Conservation (phyloP, 2,797 vertebrate species). For the Peromyscus nudipes region DNA sequence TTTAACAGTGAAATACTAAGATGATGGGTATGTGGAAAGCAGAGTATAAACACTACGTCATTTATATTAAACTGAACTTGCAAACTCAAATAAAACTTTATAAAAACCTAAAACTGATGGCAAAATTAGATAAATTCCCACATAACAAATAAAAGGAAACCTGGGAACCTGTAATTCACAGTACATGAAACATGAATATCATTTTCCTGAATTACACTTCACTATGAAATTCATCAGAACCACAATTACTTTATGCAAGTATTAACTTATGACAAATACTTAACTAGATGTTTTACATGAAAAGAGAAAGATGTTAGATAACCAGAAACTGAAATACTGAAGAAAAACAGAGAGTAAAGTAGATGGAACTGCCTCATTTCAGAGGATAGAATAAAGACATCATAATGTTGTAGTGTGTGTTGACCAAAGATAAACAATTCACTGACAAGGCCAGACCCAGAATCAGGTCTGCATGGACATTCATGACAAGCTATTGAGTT, state of each 20-base stretch:
- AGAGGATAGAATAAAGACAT: background rate
- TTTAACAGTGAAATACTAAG: background rate
- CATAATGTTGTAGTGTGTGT: background rate
- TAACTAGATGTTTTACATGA: background rate
- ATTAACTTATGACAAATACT: background rate
- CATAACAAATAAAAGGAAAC: background rate
- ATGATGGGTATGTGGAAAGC: background rate
- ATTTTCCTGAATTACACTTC: background rate
- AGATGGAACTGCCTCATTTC: background rate
- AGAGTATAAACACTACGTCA: background rate
- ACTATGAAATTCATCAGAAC: background rate
- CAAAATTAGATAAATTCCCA: background rate
- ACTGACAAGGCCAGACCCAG: background rate
- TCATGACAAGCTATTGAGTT: background rate
- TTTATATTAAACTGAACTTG: background rate
- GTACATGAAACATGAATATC: background rate
- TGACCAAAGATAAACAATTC: background rate
- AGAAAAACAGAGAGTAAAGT: background rate
- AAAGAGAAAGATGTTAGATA: background rate
- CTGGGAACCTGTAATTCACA: too few relatives aligned
- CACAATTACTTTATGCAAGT: background rate
- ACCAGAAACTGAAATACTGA: background rate
- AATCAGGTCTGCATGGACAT: background rate
- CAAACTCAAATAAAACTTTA: background rate
- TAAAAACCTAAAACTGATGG: background rate